Base-by-base conservation (phyloP, 2,888 invertebrate species). In the Drosophila niveifrons region DNA sequence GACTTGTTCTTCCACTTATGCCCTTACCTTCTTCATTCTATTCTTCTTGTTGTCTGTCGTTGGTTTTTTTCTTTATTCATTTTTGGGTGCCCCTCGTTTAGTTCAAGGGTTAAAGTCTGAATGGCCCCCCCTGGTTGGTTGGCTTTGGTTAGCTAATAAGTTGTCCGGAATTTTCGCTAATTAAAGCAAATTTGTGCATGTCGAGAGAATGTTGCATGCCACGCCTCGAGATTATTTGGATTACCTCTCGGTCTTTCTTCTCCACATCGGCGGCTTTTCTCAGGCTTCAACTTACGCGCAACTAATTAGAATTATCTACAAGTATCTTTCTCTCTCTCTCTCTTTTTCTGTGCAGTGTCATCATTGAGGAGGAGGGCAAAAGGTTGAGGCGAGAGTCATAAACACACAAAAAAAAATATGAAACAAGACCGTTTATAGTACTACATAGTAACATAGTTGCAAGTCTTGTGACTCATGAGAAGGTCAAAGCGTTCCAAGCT, bases 381-480 rank as follows among this genome's bases (percentile, higher is more conserved):
- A 3, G 13, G 17, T 0, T 8, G 13, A 15, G 52, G 10, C 34
- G 18, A 28, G 47, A 57, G 57, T 41, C 48, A 68, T 61, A 56
- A 63, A 73, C n/a, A 53, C 10, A 10, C 3, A 34, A 55, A 59
- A n/a, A 7, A 53, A 61, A 59, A 83, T 57, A 86, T 67, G 70
- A 70, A 75, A 75, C 80, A 68, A 66, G 65, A 68, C 61, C 52
- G 56, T 67, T 85, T 76, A 76, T 64, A 71, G 63, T 41, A n/a
- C n/a, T n/a, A n/a, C n/a, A n/a, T n/a, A n/a, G n/a, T n/a, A n/a
- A n/a, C n/a, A n/a, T n/a, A 52, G 53, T 23, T 23, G 23, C 23
- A 23, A 23, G 23, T 41, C 34, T 15, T 23, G 52, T 59, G 44
- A 56, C 44, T 56, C 44, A 56, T 44, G 44, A 59, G 43, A 66